Evolutionary conservation across 2,797 vertebrate species (phyloP).

Genomic region (Diplodus puntazzo): DNA sequence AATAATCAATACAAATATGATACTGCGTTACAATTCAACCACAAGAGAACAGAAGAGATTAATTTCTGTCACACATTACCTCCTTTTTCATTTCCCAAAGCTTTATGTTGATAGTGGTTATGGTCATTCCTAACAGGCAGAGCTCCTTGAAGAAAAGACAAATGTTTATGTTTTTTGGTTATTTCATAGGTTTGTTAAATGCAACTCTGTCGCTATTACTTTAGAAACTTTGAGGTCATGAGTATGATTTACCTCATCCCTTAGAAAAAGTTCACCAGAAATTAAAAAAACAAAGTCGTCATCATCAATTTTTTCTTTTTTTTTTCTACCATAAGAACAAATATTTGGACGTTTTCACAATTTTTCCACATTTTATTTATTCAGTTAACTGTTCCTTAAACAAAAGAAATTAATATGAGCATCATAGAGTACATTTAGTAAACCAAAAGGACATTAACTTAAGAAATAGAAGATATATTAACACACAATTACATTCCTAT

Average conservation of each 20-base stretch:
- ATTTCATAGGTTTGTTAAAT: not conserved
- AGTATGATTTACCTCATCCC: not conserved
- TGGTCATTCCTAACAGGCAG: not conserved
- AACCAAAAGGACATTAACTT: not conserved
- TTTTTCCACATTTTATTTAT: not conserved
- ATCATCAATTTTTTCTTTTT: too few relatives aligned
- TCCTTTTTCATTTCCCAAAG: not conserved
- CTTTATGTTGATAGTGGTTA: not conserved
- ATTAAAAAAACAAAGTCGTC: too few relatives aligned
- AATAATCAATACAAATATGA: not conserved
- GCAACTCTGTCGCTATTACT: not conserved
- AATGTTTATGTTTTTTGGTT: not conserved
- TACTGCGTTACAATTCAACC: not conserved
- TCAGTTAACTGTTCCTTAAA: not conserved
- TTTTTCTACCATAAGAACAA: too few relatives aligned
- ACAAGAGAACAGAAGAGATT: not conserved
- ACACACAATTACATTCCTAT: too few relatives aligned
- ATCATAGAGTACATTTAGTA: not conserved
- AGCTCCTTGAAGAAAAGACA: slow-evolving; percentile 12
- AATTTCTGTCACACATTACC: not conserved
- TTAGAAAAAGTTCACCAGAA: too few relatives aligned
- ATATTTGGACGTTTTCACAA: not conserved
- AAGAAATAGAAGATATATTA: too few relatives aligned
- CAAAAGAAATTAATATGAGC: not conserved
- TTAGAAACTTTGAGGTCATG: not conserved